These are phyloP conservation scores for Amyelois transitella DNA, from an alignment of 1,140 invertebrate genomes.

Conservation along the genomic window DNA sequence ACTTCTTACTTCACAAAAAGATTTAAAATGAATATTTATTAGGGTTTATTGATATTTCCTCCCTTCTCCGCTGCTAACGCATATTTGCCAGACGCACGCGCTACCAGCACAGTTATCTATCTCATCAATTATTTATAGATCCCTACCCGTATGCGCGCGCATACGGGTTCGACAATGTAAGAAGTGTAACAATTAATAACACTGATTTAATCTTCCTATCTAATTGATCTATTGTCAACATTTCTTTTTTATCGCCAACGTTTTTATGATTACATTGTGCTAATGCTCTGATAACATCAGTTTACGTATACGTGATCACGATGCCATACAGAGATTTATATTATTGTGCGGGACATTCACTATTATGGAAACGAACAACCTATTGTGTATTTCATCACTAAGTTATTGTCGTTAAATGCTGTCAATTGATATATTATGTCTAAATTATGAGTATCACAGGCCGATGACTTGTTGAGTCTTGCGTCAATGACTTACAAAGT, in stretches of 20 bases:
- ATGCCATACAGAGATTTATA: background rate
- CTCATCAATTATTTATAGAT: slow-evolving; percentile 27
- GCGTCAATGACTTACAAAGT: background rate
- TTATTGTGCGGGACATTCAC: too few relatives aligned
- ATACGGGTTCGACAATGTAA: slow-evolving; percentile 36
- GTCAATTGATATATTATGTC: slow-evolving; percentile 17
- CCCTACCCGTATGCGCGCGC: slow-evolving; percentile 9
- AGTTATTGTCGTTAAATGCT: background rate
- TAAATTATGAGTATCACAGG: background rate
- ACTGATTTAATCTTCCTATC: slow-evolving; percentile 40
- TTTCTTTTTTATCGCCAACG: slow-evolving; percentile 18
- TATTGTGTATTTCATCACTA: background rate
- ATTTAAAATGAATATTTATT: background rate
- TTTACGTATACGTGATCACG: background rate
- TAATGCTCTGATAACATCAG: background rate
- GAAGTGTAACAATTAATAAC: slow-evolving; percentile 42
- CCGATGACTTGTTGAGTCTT: background rate
- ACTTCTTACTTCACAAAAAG: background rate
- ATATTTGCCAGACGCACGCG: slow-evolving; percentile 3
- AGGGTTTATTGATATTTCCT: background rate
- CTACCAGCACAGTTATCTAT: slow-evolving; percentile 22
- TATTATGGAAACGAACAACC: background rate
- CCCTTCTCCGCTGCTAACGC: slow-evolving; percentile 3
- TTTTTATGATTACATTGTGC: background rate
- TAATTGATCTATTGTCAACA: slow-evolving; percentile 34